Evolutionary conservation across 2,797 vertebrate species (phyloP).

Genomic region (Sorex maritimensis): DNA sequence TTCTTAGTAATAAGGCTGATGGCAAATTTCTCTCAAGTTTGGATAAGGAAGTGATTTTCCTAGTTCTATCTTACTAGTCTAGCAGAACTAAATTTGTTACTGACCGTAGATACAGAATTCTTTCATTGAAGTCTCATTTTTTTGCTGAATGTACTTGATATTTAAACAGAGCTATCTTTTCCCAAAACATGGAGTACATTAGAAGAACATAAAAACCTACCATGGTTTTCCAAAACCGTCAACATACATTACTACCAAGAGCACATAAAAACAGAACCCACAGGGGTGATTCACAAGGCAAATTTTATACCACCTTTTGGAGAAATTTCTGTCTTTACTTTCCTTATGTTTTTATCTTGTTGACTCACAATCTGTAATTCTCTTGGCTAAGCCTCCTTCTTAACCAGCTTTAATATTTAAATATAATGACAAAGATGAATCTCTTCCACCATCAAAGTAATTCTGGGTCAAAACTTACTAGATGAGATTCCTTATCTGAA

Average conservation of each 20-base stretch:
- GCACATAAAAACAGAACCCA: neutral
- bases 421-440: neutral
- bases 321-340: neutral
- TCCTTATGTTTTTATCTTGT: neutral
- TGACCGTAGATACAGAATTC: neutral
- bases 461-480: neutral
- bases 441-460: neutral
- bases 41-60: slow-evolving; percentile 46
- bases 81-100: neutral
- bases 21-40: slow-evolving; percentile 15
- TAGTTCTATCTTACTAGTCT: neutral
- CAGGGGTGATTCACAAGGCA: neutral
- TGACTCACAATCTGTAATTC: neutral
- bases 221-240: too few species aligned
- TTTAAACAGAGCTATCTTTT: neutral
- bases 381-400: neutral
- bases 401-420: neutral
- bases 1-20: slow-evolving; percentile 1
- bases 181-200: neutral
- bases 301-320: neutral
- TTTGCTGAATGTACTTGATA: neutral
- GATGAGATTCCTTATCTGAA: neutral
- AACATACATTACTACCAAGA: neutral
- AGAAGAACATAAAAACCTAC: neutral
- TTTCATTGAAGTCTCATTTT: neutral